Conservation (phyloP, 2,113 vertebrate species). For the Ammodytes dubius region DNA sequence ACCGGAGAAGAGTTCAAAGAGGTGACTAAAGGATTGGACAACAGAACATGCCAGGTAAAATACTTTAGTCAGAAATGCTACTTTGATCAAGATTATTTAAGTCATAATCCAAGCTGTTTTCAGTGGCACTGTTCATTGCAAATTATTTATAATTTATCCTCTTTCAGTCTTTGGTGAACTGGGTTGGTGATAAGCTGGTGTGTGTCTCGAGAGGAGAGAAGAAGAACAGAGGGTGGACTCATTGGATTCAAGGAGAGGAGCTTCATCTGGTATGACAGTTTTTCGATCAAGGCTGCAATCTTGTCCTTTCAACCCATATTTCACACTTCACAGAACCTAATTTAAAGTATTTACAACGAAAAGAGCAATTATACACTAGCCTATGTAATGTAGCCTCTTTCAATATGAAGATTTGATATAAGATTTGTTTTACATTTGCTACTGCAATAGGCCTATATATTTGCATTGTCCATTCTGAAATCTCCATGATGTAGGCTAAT, state of each 20-base stretch:
- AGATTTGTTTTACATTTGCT: no score
- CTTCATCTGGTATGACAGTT: constrained; percentile 87
- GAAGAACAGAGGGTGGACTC: constrained; percentile 90
- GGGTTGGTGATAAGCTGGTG: constrained; percentile 88
- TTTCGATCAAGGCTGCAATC: neutral
- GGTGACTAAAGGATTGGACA: constrained; percentile 91
- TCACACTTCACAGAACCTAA: no score
- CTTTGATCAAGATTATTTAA: neutral
- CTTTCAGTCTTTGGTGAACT: constrained; percentile 87
- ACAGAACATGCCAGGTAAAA: constrained; percentile 88
- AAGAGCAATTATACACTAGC: no score
- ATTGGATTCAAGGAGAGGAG: constrained; percentile 90
- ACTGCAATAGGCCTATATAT: no score
- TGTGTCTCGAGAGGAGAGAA: constrained; percentile 92
- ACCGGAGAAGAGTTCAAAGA: constrained; percentile 90
- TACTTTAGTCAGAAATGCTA: neutral
- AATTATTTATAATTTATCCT: neutral
- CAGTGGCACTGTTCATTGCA: no score
- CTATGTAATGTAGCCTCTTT: no score
- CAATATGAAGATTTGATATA: no score
- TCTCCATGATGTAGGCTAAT: no score
- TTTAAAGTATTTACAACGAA: no score
- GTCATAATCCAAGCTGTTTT: no score
- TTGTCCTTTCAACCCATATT: no score
- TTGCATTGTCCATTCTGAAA: no score